Evolutionary conservation across 2,888 invertebrate genomes (phyloP), one percentile per base, ranked within the genome.

Genomic region (Leptopilina drosophilae): DNA sequence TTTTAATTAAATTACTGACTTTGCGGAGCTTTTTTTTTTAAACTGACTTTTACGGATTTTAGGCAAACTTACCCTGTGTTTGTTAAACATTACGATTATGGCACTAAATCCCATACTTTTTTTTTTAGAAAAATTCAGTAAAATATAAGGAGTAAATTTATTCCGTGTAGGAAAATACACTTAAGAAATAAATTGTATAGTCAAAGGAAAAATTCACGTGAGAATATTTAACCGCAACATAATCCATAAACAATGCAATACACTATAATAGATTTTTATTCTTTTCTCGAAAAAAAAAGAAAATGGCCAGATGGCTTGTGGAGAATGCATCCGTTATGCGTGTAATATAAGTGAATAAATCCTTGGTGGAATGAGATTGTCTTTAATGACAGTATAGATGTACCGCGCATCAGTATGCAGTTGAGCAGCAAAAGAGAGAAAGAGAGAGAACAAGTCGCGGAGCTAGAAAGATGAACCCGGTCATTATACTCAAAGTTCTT

Each of bases 381-480:
- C 69, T 69, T 14, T 69, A 46, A 69, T 53, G 49, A 26, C n/a
- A 33, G 14, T 73, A 20, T 20, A 73, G n/a, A 49, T 42, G 64
- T 12, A 33, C 12, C 49, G 33, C 49, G 33, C 56, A 73, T 73
- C 56, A 73, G 73, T 73, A 73, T 73, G 33, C 56, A 8, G n/a
- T n/a, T 14, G n/a, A 33, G 1, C 33, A 33, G 33, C 33, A 33
- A 33, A 33, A 33, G 33, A 33, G 33, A 33, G 33, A 33, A 3
- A 33, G 33, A 33, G 33, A 33, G 33, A 33, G 5, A 33, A 33
- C 3, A 33, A 33, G 33, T 33, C 33, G 9, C 7, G 56, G 14
- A 73, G n/a, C 56, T 15, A 42, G 42, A 42, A 56, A 14, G 73
- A 73, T 73, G 73, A 73, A 73, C 56, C 40, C 73, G 73, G 56